Percentiles rank a stretch among this genome's conserved stretches.
phyloP scores from a whole-genome alignment of 1,140 invertebrate species.

The Ruditapes philippinarum region DNA sequence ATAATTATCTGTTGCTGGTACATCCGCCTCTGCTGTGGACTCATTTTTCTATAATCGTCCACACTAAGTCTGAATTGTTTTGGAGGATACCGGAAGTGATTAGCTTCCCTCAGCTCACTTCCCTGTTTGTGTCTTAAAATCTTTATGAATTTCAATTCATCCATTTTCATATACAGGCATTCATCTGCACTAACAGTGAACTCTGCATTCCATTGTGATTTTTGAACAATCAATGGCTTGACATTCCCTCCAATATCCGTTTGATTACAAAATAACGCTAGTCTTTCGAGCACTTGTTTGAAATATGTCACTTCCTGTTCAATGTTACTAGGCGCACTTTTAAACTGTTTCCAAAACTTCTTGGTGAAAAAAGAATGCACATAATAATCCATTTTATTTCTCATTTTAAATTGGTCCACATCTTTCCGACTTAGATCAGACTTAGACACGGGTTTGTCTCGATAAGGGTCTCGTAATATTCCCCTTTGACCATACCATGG shows the following conservation, averaged over 20 bases:
- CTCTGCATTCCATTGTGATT: constrained; percentile 31
- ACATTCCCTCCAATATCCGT: not conserved
- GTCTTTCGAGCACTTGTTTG: constrained; percentile 1
- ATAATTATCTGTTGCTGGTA: not conserved
- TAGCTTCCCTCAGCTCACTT: constrained; percentile 20
- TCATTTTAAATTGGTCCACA: constrained; percentile 3
- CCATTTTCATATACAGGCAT: constrained; percentile 18
- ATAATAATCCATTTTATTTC: constrained; percentile 46
- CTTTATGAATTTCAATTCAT: constrained; percentile 48
- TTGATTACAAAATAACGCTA: constrained; percentile 18
- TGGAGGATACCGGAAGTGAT: not conserved
- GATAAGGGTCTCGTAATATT: no score
- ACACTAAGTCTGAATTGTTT: not conserved
- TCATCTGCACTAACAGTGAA: not conserved
- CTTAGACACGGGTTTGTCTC: not conserved
- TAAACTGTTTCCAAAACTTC: constrained; percentile 43
- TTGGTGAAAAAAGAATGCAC: constrained; percentile 43
- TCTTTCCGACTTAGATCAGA: constrained; percentile 2
- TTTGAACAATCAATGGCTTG: not conserved
- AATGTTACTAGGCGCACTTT: constrained; percentile 18
- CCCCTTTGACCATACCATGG: no score
- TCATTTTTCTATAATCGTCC: not conserved
- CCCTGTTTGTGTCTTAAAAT: constrained; percentile 48
- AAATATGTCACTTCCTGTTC: constrained; percentile 51
- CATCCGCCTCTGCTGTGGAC: not conserved